Evolutionary conservation across 2,888 invertebrate species (phyloP).

Genomic region (Flexamia atlantica): DNA sequence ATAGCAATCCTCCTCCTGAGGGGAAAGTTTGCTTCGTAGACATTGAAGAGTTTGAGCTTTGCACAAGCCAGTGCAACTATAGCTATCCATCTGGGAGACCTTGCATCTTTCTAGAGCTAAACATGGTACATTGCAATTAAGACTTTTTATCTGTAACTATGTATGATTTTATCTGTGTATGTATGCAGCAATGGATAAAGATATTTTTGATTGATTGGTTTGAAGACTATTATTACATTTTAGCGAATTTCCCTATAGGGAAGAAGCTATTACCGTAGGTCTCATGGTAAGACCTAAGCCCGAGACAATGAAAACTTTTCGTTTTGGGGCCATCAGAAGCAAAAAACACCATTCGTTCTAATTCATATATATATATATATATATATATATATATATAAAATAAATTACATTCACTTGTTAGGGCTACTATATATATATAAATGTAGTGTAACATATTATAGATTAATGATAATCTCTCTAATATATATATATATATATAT

Average conservation of each 20-base stretch:
- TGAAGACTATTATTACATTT: no score
- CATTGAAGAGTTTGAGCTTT: constrained; percentile 84
- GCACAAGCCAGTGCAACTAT: constrained; percentile 87
- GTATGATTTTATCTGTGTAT: no score
- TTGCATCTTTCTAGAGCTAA: constrained; percentile 97
- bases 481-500: background rate
- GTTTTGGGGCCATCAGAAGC: background rate
- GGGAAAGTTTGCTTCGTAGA: constrained; percentile 92
- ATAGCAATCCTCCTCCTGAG: constrained; percentile 78
- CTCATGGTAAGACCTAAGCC: background rate
- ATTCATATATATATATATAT: background rate
- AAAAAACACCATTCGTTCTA: background rate
- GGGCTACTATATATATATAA: no score
- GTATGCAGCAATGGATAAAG: no score
- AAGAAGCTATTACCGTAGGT: background rate
- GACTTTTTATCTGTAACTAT: no score
- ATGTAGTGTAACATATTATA: no score
- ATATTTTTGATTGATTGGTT: no score
- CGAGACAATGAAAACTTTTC: background rate
- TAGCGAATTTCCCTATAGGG: constrained; percentile 1
- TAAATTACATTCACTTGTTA: no score
- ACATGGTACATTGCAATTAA: constrained; percentile 91
- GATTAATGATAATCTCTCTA: no score
- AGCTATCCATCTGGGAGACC: constrained; percentile 93
- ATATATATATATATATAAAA: constrained; percentile 2